Percentiles rank a stretch among this genome's conserved stretches.
Evolutionary conservation across 2,888 invertebrate species (phyloP).

Genomic region (Philereme transversata): DNA sequence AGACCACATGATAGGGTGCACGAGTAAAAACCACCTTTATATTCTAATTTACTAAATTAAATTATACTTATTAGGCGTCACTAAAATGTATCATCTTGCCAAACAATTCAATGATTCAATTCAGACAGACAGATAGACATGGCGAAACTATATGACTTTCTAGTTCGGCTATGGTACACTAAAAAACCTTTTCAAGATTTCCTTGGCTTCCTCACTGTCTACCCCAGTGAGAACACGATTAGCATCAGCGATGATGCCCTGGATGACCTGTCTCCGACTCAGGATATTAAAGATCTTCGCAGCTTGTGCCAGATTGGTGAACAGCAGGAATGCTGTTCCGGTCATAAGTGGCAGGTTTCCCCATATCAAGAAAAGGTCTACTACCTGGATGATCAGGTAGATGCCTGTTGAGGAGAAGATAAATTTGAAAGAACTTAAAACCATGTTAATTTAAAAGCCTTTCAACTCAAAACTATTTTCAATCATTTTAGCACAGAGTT

Average conservation of each 20-base stretch:
- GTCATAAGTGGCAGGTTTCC: conserved; percentile 76
- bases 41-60: no score
- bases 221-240: conserved; percentile 50
- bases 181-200: conserved; percentile 61
- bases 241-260: conserved; percentile 53
- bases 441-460: no score
- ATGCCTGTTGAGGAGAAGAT: conserved; percentile 49
- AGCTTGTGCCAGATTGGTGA: conserved; percentile 74
- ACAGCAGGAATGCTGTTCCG: conserved; percentile 68
- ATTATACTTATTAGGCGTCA: no score
- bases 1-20: no score
- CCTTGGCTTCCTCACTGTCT: conserved; percentile 45
- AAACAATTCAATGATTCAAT: no score
- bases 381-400: conserved; percentile 73
- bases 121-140: no score
- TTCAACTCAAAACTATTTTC: no score
- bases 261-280: conserved; percentile 49
- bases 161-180: background rate
- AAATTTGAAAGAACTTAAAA: background rate
- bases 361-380: conserved; percentile 75
- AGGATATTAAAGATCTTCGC: conserved; percentile 68
- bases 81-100: no score
- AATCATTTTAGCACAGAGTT: no score
- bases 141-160: no score
- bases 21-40: no score